Conservation (phyloP, 2,113 vertebrate species). For the Mastomys coucha region DNA sequence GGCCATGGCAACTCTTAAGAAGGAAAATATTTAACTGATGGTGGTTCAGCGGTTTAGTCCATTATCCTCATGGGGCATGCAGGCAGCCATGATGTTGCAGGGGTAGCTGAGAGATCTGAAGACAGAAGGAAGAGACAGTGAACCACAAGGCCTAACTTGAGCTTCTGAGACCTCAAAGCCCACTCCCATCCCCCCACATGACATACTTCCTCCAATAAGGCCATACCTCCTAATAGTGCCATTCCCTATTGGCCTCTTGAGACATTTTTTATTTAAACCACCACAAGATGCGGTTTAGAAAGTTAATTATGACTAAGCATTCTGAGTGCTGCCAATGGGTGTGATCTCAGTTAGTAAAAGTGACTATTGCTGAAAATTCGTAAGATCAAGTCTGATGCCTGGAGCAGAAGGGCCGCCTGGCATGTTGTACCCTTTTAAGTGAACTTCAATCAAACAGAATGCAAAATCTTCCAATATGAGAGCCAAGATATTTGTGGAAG, state of each 20-base stretch:
- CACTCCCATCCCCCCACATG: neutral
- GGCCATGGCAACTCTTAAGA: neutral
- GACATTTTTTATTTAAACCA: neutral
- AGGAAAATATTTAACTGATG: neutral
- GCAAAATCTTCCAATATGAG: neutral
- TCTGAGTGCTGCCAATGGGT: neutral
- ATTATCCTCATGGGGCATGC: neutral
- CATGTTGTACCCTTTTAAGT: neutral
- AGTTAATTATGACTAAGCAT: conserved; percentile 24
- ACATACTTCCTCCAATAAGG: neutral
- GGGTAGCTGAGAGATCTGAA: neutral
- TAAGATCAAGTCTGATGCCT: neutral
- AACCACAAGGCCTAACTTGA: neutral
- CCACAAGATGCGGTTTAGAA: conserved; percentile 30
- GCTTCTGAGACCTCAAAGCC: neutral
- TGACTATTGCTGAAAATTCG: neutral
- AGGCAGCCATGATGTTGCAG: neutral
- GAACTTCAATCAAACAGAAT: neutral
- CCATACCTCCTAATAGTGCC: neutral
- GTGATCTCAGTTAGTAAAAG: neutral
- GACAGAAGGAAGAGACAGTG: neutral
- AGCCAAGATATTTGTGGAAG: neutral
- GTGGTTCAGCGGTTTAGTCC: neutral
- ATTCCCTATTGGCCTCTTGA: neutral
- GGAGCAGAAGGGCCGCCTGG: neutral